These are phyloP conservation scores for Apodemus agrarius DNA, from an alignment of 2,797 vertebrate species.

Conservation along the genomic window DNA sequence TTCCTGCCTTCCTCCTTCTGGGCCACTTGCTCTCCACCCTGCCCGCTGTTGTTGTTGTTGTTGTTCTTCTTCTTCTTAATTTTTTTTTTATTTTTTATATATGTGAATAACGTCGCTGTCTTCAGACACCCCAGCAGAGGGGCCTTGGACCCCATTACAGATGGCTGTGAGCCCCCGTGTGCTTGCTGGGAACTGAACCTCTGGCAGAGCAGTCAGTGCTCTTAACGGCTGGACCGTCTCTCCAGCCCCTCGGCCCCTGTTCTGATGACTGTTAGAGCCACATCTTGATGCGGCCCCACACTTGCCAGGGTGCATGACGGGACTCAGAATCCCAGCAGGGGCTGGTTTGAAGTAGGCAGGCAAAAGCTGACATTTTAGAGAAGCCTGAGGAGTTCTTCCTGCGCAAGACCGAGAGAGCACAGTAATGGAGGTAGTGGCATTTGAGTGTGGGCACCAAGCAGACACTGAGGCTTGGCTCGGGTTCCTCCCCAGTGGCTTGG, in stretches of 20 bases:
- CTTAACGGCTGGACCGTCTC: no score
- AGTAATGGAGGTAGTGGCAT: not conserved
- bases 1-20: slow-evolving; percentile 4
- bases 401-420: not conserved
- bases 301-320: not conserved
- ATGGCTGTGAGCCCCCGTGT: no score
- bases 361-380: not conserved
- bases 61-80: no score
- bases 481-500: not conserved
- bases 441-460: not conserved
- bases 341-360: slow-evolving; percentile 30
- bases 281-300: not conserved
- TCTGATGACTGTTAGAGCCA: not conserved
- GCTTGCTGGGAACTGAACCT: no score
- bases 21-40: not conserved
- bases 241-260: not conserved
- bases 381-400: not conserved
- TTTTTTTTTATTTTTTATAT: no score
- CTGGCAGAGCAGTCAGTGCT: no score
- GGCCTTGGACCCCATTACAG: no score
- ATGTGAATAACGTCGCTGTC: no score
- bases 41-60: no score
- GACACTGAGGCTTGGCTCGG: not conserved
- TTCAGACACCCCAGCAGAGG: no score
- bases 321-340: not conserved